Percentiles rank a stretch among this genome's conserved stretches.
Conservation (phyloP, 2,888 invertebrate species). For the Melieria omissa region DNA sequence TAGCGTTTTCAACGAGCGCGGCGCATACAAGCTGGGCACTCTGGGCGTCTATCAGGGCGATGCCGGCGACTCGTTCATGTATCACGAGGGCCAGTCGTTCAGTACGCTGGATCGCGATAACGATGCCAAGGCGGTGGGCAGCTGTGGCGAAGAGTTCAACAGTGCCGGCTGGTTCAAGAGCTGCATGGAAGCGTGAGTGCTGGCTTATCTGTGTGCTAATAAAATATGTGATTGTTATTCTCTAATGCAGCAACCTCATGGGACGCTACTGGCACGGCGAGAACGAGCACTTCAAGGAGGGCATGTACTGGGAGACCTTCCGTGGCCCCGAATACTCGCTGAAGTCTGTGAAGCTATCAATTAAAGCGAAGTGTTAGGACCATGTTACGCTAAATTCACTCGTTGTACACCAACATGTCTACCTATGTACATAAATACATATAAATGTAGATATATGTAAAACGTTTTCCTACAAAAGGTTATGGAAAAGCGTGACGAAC, state of each 20-base stretch:
- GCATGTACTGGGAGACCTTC: constrained; percentile 36
- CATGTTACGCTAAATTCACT: no score
- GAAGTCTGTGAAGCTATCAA: constrained; percentile 27
- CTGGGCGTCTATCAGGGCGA: constrained; percentile 30
- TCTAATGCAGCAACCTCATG: constrained; percentile 27
- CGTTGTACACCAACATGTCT: no score
- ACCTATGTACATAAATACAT: no score
- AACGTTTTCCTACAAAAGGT: no score
- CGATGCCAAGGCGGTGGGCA: constrained; percentile 31
- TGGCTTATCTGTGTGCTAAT: background rate
- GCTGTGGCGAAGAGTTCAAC: constrained; percentile 29
- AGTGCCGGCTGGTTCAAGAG: constrained; percentile 35
- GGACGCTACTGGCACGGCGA: constrained; percentile 27
- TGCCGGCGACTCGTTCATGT: constrained; percentile 33
- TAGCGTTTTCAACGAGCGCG: constrained; percentile 24
- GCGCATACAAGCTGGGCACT: constrained; percentile 20
- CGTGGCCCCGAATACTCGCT: constrained; percentile 31
- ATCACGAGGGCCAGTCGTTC: constrained; percentile 33
- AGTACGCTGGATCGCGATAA: constrained; percentile 35
- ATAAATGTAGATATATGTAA: no score
- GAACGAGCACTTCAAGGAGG: constrained; percentile 27
- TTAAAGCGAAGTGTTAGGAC: constrained; percentile 22
- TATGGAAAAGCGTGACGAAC: no score
- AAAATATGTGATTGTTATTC: background rate
- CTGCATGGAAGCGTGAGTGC: constrained; percentile 35